Evolutionary conservation across 2,797 vertebrate species (phyloP), one percentile per base, ranked within the genome.

Genomic region (Orestias chungarensis): DNA sequence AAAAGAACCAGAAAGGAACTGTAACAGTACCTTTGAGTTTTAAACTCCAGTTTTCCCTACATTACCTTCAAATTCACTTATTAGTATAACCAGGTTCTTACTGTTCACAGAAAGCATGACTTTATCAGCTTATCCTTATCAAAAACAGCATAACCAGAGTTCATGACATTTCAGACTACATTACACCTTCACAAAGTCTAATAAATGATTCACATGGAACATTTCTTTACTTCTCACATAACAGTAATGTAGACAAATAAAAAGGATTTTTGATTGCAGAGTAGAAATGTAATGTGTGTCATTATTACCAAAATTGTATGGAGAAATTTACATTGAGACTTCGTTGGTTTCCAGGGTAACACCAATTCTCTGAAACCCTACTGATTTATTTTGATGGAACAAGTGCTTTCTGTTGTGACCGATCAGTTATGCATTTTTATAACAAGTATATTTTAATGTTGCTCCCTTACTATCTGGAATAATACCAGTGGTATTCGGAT

Each of bases 1-100:
- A 29, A 42, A 50, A 79, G 61, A 47, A 27, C 7, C 38, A 43
- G 17, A 27, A 31, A 65, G 0, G 44, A 76, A 17, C 29, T 70
- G 57, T 14, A 65, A 52, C n/a, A 43, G 18, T n/a, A 62, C 1
- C 3, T 25, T 31, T 57, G 43, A 23, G 2, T 62, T 70, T 33
- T 46, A 44, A 20, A 9, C 17, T 27, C 11, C n/a, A 44, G 38
- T 18, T 42, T 59, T 59, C 54, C 35, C 6, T 23, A 7, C 2
- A 3, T 40, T 61, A 29, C n/a, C 3, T 52, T 46, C 46, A 9
- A 61, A 0, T 71, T 68, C 20, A 27, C 50, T n/a, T 46, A 23
- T n/a, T 18, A 35, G 25, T 35, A 52, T 27, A 3, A 40, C 20
- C 47, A 23, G 15, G 27, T 49, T 64, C 57, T 18, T 18, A n/a